Evolutionary conservation across 2,888 invertebrate species (phyloP).

Genomic region (Augochlorella aurata): DNA sequence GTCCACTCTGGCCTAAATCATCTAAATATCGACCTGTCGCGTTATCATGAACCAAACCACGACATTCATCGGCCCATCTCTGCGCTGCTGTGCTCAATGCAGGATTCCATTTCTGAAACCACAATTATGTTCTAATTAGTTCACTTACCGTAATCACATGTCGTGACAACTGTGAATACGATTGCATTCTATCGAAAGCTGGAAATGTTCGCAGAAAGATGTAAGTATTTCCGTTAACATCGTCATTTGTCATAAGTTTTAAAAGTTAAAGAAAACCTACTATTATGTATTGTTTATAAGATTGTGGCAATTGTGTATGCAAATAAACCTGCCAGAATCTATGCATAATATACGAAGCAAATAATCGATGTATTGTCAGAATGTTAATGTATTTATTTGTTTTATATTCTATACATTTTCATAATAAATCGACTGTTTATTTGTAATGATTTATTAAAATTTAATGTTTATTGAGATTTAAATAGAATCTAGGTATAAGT

Average conservation of each 20-base stretch:
- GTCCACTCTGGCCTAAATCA: conserved; percentile 89
- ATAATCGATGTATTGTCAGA: too few species aligned
- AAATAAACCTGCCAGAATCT: too few species aligned
- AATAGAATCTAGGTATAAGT: too few species aligned
- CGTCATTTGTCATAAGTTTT: background rate
- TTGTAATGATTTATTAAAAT: too few species aligned
- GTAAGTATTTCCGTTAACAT: too few species aligned
- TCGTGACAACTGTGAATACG: background rate
- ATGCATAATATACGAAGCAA: too few species aligned
- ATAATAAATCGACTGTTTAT: too few species aligned
- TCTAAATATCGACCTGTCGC: conserved; percentile 86
- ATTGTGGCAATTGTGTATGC: background rate
- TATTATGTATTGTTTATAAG: background rate
- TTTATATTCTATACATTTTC: too few species aligned
- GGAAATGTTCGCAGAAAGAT: too few species aligned
- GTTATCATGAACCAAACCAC: conserved; percentile 88
- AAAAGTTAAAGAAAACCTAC: background rate
- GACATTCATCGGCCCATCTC: conserved; percentile 88
- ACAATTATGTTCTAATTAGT: background rate
- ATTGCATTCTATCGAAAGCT: background rate
- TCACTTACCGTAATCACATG: background rate
- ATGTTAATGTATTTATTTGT: too few species aligned
- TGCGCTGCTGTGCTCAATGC: conserved; percentile 89
- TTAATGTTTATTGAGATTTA: too few species aligned
- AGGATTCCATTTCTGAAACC: conserved; percentile 88